phyloP scores from a whole-genome alignment of 1,140 invertebrate genomes.

The Venturia canescens region DNA sequence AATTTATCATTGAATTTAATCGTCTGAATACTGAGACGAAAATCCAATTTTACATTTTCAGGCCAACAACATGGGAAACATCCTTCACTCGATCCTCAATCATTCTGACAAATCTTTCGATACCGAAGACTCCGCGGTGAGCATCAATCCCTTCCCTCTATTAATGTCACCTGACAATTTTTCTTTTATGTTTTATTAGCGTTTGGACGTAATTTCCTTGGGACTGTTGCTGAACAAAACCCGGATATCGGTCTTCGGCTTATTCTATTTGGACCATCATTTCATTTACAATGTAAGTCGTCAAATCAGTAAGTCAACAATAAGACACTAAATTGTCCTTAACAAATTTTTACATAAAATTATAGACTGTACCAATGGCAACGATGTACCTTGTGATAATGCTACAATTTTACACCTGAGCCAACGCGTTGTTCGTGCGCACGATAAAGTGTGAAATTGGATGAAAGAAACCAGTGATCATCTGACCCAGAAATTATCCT shows the following conservation, averaged over 20 bases:
- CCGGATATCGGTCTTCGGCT: constrained; percentile 3
- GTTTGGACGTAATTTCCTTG: background rate
- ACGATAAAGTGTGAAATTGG: too few species aligned
- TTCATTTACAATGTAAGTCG: background rate
- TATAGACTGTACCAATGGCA: too few species aligned
- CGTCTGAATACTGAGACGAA: too few species aligned
- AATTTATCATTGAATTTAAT: too few species aligned
- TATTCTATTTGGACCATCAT: constrained; percentile 12
- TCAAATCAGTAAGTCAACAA: too few species aligned
- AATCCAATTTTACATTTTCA: background rate
- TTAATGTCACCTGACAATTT: background rate
- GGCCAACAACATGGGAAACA: constrained; percentile 33
- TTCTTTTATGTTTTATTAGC: background rate
- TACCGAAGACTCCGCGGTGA: constrained; percentile 16
- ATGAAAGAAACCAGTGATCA: too few species aligned
- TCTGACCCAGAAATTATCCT: too few species aligned
- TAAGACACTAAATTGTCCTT: too few species aligned
- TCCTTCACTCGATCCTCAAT: constrained; percentile 27
- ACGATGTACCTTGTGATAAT: too few species aligned
- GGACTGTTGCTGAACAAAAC: background rate
- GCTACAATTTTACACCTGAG: too few species aligned
- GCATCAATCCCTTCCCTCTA: background rate
- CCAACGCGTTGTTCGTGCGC: too few species aligned
- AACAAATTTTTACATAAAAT: too few species aligned
- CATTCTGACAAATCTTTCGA: background rate